A percentile compares a stretch with the other conserved stretches of the same genome.
phyloP scores from a whole-genome alignment of 2,797 vertebrate genomes.

The Bovichtus diacanthus region DNA sequence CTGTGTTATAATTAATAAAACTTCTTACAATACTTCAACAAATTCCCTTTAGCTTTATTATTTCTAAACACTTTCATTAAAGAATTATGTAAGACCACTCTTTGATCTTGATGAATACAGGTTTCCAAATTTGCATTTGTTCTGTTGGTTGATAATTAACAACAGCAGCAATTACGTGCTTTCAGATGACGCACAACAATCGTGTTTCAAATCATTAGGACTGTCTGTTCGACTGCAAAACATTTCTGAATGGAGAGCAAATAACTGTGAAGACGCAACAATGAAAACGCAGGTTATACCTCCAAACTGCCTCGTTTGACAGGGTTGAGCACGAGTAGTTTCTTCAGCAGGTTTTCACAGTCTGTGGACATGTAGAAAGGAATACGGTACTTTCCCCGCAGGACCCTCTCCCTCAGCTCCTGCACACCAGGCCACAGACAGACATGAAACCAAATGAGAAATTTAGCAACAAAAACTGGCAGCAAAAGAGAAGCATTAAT shows the following conservation, averaged over 20 bases:
- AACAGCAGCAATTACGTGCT: constrained; percentile 39
- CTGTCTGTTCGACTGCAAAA: constrained; percentile 9
- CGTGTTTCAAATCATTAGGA: background rate
- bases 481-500: background rate
- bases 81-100: background rate
- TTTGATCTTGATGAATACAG: constrained; percentile 23
- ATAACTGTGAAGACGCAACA: constrained; percentile 1
- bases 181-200: constrained; percentile 10
- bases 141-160: constrained; percentile 25
- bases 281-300: constrained; percentile 77
- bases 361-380: constrained; percentile 99
- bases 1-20: background rate
- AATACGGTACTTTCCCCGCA: constrained; percentile 96
- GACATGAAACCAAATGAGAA: constrained; percentile 1
- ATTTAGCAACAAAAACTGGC: background rate
- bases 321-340: constrained; percentile 94
- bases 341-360: constrained; percentile 99
- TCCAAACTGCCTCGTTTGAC: constrained; percentile 95
- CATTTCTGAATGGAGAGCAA: constrained; percentile 3
- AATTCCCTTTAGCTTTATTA: background rate
- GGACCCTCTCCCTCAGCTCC: constrained; percentile 95
- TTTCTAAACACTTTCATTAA: constrained; percentile 4
- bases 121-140: constrained; percentile 10
- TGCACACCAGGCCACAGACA: constrained; percentile 63
- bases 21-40: background rate